Conservation (phyloP, 1,140 invertebrate species). For the Physella acuta region DNA sequence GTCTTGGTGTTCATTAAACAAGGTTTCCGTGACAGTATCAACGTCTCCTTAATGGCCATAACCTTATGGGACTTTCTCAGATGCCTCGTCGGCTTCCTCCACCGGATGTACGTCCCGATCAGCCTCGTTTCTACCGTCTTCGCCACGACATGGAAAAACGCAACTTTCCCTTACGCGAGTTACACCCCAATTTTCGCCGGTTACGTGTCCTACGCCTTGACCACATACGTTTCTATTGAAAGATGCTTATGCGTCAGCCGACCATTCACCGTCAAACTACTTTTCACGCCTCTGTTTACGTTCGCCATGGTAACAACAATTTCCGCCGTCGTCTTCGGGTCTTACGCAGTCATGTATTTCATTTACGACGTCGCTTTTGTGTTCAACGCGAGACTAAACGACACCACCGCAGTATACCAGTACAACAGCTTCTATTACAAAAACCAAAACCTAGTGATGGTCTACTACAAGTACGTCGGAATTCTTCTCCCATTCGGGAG, state of each 20-base stretch:
- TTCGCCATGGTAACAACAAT: not conserved
- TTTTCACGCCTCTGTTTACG: constrained; percentile 10
- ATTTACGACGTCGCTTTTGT: constrained; percentile 1
- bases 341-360: constrained; percentile 1
- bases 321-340: not conserved
- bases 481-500: not conserved
- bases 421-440: constrained; percentile 13
- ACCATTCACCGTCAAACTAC: constrained; percentile 2
- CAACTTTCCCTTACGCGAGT: not conserved
- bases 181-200: constrained; percentile 16
- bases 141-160: not conserved
- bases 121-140: not conserved
- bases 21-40: constrained; percentile 12
- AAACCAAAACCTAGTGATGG: not conserved
- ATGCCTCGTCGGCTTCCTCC: not conserved
- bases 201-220: constrained; percentile 6
- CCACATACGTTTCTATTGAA: constrained; percentile 7
- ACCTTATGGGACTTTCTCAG: constrained; percentile 6
- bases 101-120: constrained; percentile 9
- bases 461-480: constrained; percentile 3
- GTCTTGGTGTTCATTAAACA: constrained; percentile 3
- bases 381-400: not conserved
- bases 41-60: not conserved
- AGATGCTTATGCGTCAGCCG: constrained; percentile 3
- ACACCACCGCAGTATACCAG: constrained; percentile 1